Percentiles rank a stretch among this genome's conserved stretches.
These are phyloP conservation scores for Sorex maritimensis DNA, from an alignment of 2,797 vertebrate genomes.

Conservation along the genomic window DNA sequence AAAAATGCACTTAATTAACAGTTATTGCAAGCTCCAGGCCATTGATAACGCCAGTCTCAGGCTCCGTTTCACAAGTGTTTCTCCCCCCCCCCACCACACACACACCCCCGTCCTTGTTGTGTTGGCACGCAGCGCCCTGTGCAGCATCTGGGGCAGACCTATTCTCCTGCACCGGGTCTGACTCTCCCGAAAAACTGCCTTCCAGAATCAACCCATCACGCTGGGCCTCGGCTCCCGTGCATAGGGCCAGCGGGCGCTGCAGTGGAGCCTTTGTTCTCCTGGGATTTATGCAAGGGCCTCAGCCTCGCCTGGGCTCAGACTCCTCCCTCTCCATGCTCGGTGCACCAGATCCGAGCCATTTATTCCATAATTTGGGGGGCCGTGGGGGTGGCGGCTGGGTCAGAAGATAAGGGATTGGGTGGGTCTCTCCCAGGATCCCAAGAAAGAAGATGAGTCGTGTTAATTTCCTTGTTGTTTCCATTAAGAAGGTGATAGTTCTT, in stretches of 20 bases:
- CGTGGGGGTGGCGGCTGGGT: not conserved
- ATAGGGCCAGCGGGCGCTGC: conserved; percentile 70
- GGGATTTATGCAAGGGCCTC: conserved; percentile 84
- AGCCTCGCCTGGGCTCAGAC: conserved; percentile 70
- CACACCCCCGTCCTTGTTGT: conserved; percentile 83
- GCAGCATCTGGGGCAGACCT: conserved; percentile 81
- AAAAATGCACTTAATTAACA: conserved; percentile 93
- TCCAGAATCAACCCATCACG: conserved; percentile 85
- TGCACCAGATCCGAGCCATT: conserved; percentile 11
- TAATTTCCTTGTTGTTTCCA: conserved; percentile 91
- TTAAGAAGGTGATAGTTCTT: conserved; percentile 90
- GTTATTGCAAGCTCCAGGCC: conserved; percentile 91
- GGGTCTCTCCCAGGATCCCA: conserved; percentile 79
- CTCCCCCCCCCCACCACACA: conserved; percentile 84
- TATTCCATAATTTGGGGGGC: conserved; percentile 35
- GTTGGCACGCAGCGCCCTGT: conserved; percentile 83
- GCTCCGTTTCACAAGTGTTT: conserved; percentile 90
- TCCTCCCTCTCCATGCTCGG: conserved; percentile 26
- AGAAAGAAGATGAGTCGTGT: conserved; percentile 87
- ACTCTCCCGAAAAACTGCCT: conserved; percentile 93
- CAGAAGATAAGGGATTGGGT: conserved; percentile 30
- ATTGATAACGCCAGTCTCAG: conserved; percentile 90
- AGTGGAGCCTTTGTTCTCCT: conserved; percentile 84
- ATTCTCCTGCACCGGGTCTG: conserved; percentile 81
- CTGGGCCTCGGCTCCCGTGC: conserved; percentile 77